Evolutionary conservation across 1,140 invertebrate species (phyloP).

Genomic region (Vanessa tameamea): DNA sequence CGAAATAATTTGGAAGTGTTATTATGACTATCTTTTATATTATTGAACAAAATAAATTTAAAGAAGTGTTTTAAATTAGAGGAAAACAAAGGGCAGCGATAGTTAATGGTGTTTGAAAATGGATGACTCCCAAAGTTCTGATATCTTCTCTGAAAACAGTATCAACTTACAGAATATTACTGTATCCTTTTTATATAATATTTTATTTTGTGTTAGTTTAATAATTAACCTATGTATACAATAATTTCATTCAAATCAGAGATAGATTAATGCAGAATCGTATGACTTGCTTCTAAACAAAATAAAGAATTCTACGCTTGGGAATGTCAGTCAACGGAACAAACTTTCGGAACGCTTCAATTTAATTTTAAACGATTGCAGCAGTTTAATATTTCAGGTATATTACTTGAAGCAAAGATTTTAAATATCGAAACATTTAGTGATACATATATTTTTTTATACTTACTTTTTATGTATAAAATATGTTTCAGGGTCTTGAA

Average conservation of each 20-base stretch:
- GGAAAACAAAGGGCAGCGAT: neutral
- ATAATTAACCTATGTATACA: neutral
- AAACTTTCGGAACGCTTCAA: slow-evolving; percentile 40
- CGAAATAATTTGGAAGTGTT: slow-evolving; percentile 1
- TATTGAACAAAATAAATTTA: neutral
- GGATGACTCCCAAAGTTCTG: slow-evolving; percentile 57
- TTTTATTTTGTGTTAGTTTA: neutral
- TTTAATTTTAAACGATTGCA: slow-evolving; percentile 52
- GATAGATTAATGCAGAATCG: slow-evolving; percentile 43
- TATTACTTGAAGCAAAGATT: slow-evolving; percentile 1
- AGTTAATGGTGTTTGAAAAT: slow-evolving; percentile 32
- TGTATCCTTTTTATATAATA: slow-evolving; percentile 44
- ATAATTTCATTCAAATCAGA: slow-evolving; percentile 9
- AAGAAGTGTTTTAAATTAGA: neutral
- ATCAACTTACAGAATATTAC: slow-evolving; percentile 34
- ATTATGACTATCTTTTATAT: neutral
- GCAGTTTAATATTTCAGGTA: slow-evolving; percentile 55
- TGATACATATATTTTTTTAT: neutral
- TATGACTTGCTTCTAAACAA: slow-evolving; percentile 48
- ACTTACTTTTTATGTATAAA: neutral
- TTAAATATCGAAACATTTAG: neutral
- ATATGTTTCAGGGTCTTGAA: slow-evolving; percentile 54
- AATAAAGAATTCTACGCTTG: slow-evolving; percentile 37
- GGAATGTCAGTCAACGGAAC: slow-evolving; percentile 30
- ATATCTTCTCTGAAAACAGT: slow-evolving; percentile 46